phyloP scores from a whole-genome alignment of 1,140 invertebrate species.

The Macrocentrus cingulum region DNA sequence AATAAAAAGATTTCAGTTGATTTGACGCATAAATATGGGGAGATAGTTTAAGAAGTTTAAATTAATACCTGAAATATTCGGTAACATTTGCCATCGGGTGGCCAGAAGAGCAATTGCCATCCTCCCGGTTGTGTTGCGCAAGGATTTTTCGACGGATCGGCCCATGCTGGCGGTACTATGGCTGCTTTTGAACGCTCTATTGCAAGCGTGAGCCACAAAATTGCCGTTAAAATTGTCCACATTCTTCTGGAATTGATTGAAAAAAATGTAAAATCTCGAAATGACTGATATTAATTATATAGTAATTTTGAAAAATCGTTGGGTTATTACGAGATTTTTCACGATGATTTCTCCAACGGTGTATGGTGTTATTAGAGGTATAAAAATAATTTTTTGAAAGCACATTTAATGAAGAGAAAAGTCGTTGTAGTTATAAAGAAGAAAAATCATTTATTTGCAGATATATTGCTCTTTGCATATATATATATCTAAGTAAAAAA shows the following conservation, averaged over 20 bases:
- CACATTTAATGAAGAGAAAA: too few species aligned
- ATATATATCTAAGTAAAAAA: neutral
- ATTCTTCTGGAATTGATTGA: slow-evolving; percentile 37
- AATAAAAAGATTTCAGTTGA: too few species aligned
- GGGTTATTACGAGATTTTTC: too few species aligned
- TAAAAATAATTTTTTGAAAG: too few species aligned
- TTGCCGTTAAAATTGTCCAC: slow-evolving; percentile 31
- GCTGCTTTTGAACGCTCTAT: slow-evolving; percentile 49
- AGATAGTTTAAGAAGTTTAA: too few species aligned
- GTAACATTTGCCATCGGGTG: slow-evolving; percentile 78
- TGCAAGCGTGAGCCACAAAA: slow-evolving; percentile 39
- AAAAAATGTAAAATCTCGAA: slow-evolving; percentile 8
- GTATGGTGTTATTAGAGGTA: too few species aligned
- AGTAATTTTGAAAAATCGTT: neutral
- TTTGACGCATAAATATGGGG: too few species aligned
- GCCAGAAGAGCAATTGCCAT: slow-evolving; percentile 84
- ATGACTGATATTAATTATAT: neutral
- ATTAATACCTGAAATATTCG: slow-evolving; percentile 74
- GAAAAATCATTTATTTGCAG: neutral
- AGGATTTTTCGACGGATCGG: slow-evolving; percentile 76
- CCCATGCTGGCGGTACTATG: slow-evolving; percentile 81
- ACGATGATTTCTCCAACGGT: too few species aligned
- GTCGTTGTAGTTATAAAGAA: too few species aligned
- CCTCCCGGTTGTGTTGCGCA: slow-evolving; percentile 75
- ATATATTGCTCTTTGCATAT: neutral